phyloP scores from a whole-genome alignment of 2,113 vertebrate species.

The Natator depressus region DNA sequence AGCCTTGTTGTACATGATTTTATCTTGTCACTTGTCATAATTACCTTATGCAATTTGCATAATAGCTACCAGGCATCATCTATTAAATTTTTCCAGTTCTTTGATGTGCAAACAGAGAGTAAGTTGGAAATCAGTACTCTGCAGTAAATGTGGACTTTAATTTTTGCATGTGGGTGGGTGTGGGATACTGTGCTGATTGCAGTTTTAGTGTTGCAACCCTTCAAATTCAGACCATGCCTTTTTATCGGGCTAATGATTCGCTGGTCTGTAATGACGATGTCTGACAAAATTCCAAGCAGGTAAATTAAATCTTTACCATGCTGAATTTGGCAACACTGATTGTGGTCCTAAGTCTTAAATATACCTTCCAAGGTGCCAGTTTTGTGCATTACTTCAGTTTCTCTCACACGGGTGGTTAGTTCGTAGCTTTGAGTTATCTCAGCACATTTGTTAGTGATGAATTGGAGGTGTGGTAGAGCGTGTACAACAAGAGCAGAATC shows the following conservation, averaged over 20 bases:
- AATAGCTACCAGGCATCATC: constrained; percentile 53
- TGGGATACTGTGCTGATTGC: constrained; percentile 45
- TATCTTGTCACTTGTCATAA: constrained; percentile 70
- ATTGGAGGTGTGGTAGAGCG: neutral
- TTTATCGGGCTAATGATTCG: constrained; percentile 59
- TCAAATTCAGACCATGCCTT: constrained; percentile 39
- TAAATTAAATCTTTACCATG: constrained; percentile 46
- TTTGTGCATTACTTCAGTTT: neutral
- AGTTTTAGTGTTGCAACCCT: constrained; percentile 42
- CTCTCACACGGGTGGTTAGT: constrained; percentile 44
- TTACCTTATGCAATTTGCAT: constrained; percentile 64
- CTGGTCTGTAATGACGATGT: neutral
- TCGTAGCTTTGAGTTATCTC: neutral
- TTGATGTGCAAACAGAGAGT: constrained; percentile 37
- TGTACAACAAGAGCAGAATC: neutral
- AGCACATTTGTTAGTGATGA: neutral
- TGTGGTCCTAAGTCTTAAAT: constrained; percentile 18
- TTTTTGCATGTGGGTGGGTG: neutral
- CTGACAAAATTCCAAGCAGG: constrained; percentile 47
- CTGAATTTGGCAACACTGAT: constrained; percentile 27
- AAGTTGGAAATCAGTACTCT: neutral
- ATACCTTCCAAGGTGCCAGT: neutral
- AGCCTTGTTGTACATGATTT: constrained; percentile 53
- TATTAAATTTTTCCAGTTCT: constrained; percentile 42
- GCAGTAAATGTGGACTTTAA: neutral